These are phyloP conservation scores for Zaprionus ghesquierei DNA, from an alignment of 1,140 invertebrate genomes.

Conservation along the genomic window DNA sequence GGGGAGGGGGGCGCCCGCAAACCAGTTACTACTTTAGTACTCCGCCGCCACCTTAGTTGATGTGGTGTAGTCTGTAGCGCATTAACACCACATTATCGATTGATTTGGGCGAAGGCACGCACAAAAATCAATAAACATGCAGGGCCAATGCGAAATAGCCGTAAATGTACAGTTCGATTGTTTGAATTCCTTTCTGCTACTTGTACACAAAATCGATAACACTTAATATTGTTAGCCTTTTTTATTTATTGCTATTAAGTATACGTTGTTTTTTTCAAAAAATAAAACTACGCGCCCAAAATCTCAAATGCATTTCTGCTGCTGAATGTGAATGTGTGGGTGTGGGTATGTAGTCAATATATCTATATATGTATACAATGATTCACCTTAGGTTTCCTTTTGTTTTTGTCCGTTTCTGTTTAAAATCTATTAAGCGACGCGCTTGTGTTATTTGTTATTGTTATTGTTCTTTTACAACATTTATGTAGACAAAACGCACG, in stretches of 20 bases:
- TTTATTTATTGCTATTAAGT: slow-evolving; percentile 23
- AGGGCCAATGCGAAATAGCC: slow-evolving; percentile 50
- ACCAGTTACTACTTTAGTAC: not conserved
- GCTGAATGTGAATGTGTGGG: not conserved
- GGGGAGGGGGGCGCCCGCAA: not conserved
- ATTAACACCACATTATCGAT: slow-evolving; percentile 82
- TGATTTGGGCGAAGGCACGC: slow-evolving; percentile 68
- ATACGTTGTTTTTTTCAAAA: not conserved
- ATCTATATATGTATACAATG: slow-evolving; percentile 18
- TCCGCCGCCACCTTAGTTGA: slow-evolving; percentile 36
- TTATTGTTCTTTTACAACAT: slow-evolving; percentile 49
- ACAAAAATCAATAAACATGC: slow-evolving; percentile 73
- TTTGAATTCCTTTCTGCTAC: slow-evolving; percentile 2
- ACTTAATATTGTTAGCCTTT: not conserved
- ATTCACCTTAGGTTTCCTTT: slow-evolving; percentile 58
- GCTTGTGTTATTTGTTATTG: slow-evolving; percentile 38
- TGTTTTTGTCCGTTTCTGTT: slow-evolving; percentile 7
- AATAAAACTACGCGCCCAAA: slow-evolving; percentile 51
- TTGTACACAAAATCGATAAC: not conserved
- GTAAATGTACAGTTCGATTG: slow-evolving; percentile 53
- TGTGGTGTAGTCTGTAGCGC: slow-evolving; percentile 51
- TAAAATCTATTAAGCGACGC: slow-evolving; percentile 17
- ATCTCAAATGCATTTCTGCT: slow-evolving; percentile 11
- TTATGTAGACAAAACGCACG: slow-evolving; percentile 35
- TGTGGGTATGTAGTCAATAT: slow-evolving; percentile 17